A percentile compares a stretch with the other conserved stretches of the same genome.
Evolutionary conservation across 2,888 invertebrate species (phyloP).

Genomic region (Tachina lurida): DNA sequence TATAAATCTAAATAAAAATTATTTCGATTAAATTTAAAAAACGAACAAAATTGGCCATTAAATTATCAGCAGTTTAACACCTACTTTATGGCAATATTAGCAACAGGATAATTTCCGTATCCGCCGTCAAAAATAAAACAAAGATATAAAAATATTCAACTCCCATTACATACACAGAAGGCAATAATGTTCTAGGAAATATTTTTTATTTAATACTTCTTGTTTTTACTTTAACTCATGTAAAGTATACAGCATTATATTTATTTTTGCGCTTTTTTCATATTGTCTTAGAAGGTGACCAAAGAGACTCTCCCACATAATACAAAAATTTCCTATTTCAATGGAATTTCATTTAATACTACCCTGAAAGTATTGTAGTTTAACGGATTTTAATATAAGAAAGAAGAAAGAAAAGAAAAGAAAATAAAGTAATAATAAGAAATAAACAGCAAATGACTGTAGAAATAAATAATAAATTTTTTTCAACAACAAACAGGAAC

Average conservation of each 20-base stretch:
- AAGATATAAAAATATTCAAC: not conserved
- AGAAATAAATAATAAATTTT: slow-evolving; percentile 55
- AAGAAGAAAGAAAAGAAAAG: not conserved
- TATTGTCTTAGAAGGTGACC: slow-evolving; percentile 46
- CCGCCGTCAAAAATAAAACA: not conserved
- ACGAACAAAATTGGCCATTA: slow-evolving; percentile 29
- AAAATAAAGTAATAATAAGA: slow-evolving; percentile 18
- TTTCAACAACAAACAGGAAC: slow-evolving; percentile 27
- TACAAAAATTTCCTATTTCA: slow-evolving; percentile 38
- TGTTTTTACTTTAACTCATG: not conserved
- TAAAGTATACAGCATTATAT: slow-evolving; percentile 7
- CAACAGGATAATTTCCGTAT: slow-evolving; percentile 52
- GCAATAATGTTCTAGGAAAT: not conserved
- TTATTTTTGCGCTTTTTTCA: not conserved
- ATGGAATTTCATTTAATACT: slow-evolving; percentile 42
- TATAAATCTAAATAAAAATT: slow-evolving; percentile 12
- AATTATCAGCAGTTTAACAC: slow-evolving; percentile 48
- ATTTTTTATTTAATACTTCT: slow-evolving; percentile 4
- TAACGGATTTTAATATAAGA: slow-evolving; percentile 46
- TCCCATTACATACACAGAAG: not conserved
- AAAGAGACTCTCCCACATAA: slow-evolving; percentile 37
- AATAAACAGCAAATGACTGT: slow-evolving; percentile 49
- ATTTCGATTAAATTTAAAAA: slow-evolving; percentile 19
- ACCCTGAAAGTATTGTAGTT: not conserved
- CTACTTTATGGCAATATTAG: slow-evolving; percentile 34